Evolutionary conservation across 2,888 invertebrate genomes (phyloP).

Genomic region (Hipparchia semele): DNA sequence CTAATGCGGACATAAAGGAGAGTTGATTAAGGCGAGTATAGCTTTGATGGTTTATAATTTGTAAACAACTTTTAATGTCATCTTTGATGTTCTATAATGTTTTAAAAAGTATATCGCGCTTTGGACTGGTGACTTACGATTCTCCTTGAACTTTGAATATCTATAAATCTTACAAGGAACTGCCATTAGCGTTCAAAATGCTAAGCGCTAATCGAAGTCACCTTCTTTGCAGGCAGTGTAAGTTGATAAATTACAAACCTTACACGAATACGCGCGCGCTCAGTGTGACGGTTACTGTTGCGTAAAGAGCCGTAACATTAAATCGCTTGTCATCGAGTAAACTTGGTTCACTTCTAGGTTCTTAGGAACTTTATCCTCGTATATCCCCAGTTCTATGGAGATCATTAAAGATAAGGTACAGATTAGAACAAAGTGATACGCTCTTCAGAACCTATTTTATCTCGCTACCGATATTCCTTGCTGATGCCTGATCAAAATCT

Average conservation of each 20-base stretch:
- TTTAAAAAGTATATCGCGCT: not conserved
- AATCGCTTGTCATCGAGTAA: slow-evolving; percentile 10
- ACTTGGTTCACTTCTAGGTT: not conserved
- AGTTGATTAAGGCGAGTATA: slow-evolving; percentile 3
- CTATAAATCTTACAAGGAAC: too few species aligned
- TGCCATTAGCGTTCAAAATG: too few species aligned
- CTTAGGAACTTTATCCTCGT: not conserved
- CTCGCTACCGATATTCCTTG: too few species aligned
- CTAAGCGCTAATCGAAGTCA: too few species aligned
- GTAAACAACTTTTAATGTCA: slow-evolving; percentile 5
- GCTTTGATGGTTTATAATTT: slow-evolving; percentile 8
- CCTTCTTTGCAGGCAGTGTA: too few species aligned
- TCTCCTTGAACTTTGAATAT: too few species aligned
- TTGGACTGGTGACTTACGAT: too few species aligned
- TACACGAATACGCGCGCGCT: too few species aligned
- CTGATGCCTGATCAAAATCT: too few species aligned
- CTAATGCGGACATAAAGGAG: not conserved
- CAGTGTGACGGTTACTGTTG: not conserved
- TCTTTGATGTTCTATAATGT: not conserved
- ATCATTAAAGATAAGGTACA: not conserved
- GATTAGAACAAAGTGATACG: slow-evolving; percentile 1
- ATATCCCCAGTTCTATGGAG: not conserved
- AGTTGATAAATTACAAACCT: not conserved
- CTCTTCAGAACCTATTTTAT: not conserved
- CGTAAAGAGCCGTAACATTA: not conserved